Conservation (phyloP, 2,113 vertebrate genomes). For the Catharus bicknelli region DNA sequence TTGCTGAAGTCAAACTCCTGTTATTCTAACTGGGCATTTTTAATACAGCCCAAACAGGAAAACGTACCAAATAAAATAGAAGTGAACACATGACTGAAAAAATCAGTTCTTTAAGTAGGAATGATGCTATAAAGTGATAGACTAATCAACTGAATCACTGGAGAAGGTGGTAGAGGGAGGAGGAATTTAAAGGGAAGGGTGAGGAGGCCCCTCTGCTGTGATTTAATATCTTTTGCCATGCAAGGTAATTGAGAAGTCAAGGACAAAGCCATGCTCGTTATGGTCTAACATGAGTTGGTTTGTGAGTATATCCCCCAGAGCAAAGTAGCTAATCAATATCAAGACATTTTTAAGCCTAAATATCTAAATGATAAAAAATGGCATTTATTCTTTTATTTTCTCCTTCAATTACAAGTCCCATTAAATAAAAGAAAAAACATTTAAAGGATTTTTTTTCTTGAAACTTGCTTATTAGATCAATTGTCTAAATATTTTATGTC, state of each 20-base stretch:
- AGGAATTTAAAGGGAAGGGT: neutral
- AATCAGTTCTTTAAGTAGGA: neutral
- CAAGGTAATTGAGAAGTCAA: neutral
- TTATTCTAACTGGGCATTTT: neutral
- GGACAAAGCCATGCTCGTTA: neutral
- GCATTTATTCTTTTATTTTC: neutral
- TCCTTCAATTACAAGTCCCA: neutral
- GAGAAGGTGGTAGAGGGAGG: neutral
- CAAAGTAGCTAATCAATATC: neutral
- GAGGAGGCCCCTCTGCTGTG: neutral
- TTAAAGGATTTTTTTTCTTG: neutral
- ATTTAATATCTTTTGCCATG: neutral
- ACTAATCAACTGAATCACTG: neutral
- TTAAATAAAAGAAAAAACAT: neutral
- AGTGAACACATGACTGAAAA: neutral
- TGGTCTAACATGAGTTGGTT: neutral
- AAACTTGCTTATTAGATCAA: neutral
- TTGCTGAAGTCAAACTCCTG: neutral
- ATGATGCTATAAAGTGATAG: neutral
- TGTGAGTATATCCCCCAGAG: neutral
- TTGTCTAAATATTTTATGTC: neutral
- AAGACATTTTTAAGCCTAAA: constrained; percentile 14
- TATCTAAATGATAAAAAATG: neutral
- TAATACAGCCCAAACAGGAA: neutral
- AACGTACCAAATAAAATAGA: neutral